These are phyloP conservation scores for Adelosebastes latens DNA, from an alignment of 2,797 vertebrate species.

Conservation along the genomic window DNA sequence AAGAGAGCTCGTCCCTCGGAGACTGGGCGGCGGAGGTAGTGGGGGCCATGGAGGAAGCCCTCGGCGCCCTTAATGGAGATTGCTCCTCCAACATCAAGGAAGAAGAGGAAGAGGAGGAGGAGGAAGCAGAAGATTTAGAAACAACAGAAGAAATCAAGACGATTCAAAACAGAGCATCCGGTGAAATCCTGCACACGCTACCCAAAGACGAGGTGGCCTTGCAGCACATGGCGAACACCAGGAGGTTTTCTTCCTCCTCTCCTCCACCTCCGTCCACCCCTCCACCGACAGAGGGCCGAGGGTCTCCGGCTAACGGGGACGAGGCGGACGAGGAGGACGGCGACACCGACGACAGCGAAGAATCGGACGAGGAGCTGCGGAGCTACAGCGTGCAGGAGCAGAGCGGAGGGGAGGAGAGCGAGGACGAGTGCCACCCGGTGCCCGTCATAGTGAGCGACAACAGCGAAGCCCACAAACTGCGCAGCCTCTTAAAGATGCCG, in stretches of 20 bases:
- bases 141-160: slow-evolving; percentile 11
- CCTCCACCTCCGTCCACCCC: slow-evolving; percentile 54
- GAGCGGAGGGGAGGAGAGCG: slow-evolving; percentile 91
- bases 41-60: slow-evolving; percentile 73
- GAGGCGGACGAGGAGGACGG: slow-evolving; percentile 88
- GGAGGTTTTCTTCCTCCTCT: slow-evolving; percentile 70
- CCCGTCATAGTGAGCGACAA: slow-evolving; percentile 94
- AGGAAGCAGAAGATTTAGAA: slow-evolving; percentile 29
- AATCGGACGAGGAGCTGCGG: slow-evolving; percentile 92
- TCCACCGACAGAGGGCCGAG: slow-evolving; percentile 53
- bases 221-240: slow-evolving; percentile 53
- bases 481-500: slow-evolving; percentile 92
- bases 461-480: slow-evolving; percentile 87
- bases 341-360: slow-evolving; percentile 92
- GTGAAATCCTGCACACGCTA: slow-evolving; percentile 38
- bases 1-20: slow-evolving; percentile 63
- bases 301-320: slow-evolving; percentile 56
- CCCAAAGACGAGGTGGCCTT: slow-evolving; percentile 74
- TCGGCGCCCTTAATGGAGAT: slow-evolving; percentile 69
- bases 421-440: slow-evolving; percentile 84
- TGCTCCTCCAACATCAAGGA: background rate
- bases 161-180: background rate
- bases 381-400: slow-evolving; percentile 89
- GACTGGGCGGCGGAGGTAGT: slow-evolving; percentile 78
- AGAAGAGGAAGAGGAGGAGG: slow-evolving; percentile 24